phyloP scores from a whole-genome alignment of 2,113 vertebrate species.

The Paracanthobrama guichenoti region DNA sequence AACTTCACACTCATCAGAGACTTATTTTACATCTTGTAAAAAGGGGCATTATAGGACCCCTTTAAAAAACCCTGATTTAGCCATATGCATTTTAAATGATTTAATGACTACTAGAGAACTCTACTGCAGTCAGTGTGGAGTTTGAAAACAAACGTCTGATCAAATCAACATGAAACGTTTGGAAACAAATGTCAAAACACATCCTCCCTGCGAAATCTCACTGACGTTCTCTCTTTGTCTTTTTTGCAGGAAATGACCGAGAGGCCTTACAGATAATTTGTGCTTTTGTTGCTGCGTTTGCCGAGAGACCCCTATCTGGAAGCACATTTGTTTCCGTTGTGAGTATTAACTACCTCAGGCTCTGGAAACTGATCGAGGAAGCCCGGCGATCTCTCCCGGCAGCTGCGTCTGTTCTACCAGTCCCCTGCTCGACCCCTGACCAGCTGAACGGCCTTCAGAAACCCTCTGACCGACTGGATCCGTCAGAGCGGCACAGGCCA shows the following conservation, averaged over 20 bases:
- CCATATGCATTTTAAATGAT: too few species aligned
- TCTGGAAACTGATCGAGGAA: constrained; percentile 75
- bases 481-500: constrained; percentile 74
- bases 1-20: too few species aligned
- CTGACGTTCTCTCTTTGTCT: constrained; percentile 68
- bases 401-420: constrained; percentile 46
- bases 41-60: too few species aligned
- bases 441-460: neutral
- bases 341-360: constrained; percentile 91
- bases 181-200: constrained; percentile 50
- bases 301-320: constrained; percentile 78
- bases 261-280: constrained; percentile 92
- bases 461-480: constrained; percentile 87
- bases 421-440: neutral
- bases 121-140: neutral
- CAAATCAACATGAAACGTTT: constrained; percentile 17
- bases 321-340: constrained; percentile 83
- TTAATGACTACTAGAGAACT: neutral
- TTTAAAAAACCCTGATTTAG: too few species aligned
- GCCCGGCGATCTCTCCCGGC: constrained; percentile 71
- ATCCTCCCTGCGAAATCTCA: constrained; percentile 69
- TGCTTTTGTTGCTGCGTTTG: constrained; percentile 82
- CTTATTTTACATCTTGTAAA: too few species aligned
- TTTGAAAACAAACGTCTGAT: neutral
- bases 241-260: constrained; percentile 92